These are phyloP conservation scores for Accipiter virgatus DNA, from an alignment of 2,113 vertebrate genomes.

Conservation along the genomic window DNA sequence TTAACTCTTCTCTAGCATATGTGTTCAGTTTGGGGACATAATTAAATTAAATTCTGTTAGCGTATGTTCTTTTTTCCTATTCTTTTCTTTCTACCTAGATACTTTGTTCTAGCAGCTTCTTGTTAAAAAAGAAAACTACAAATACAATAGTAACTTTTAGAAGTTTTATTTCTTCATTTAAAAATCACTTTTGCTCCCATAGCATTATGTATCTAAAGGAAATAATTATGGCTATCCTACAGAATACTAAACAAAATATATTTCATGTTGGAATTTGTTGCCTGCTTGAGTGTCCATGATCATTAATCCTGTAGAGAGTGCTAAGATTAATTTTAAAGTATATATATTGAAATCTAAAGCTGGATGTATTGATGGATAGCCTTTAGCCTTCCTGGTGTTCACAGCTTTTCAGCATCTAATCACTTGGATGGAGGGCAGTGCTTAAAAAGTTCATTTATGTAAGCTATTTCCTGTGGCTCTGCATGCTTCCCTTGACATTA, in stretches of 20 bases:
- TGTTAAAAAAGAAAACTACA: not conserved
- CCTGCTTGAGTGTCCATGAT: not conserved
- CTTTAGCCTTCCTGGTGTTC: not conserved
- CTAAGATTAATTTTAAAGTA: not conserved
- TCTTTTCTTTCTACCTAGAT: not conserved
- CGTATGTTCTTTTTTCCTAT: not conserved
- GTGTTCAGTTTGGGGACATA: constrained; percentile 48
- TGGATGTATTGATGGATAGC: not conserved
- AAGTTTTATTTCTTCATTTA: not conserved
- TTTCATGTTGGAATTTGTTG: not conserved
- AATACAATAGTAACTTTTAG: not conserved
- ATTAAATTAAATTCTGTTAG: constrained; percentile 34
- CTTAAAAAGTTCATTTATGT: constrained; percentile 33
- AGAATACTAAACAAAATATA: not conserved
- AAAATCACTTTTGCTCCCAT: not conserved
- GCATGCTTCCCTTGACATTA: constrained; percentile 19
- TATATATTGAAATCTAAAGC: not conserved
- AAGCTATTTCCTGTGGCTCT: constrained; percentile 47
- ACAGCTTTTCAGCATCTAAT: not conserved
- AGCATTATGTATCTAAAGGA: not conserved
- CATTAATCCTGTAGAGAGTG: not conserved
- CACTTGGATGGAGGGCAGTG: not conserved
- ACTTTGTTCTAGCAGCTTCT: not conserved
- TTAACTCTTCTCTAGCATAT: constrained; percentile 79
- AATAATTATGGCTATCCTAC: not conserved